Base-by-base conservation (phyloP, 2,888 invertebrate genomes). In the Cephus pygmeus region DNA sequence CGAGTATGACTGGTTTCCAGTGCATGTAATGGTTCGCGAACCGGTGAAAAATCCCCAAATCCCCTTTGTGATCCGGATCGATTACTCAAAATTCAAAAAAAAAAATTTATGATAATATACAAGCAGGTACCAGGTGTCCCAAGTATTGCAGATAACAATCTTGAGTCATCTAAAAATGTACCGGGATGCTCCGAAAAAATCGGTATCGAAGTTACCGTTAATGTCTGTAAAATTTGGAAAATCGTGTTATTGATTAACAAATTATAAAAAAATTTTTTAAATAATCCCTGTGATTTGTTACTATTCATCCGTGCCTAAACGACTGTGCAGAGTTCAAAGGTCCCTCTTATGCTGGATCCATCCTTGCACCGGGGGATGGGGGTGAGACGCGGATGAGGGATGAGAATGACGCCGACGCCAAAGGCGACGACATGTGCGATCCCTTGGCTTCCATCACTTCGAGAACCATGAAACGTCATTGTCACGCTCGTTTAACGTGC, bases 1-100 rank as follows among this genome's bases (percentile, higher is more conserved):
- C 87, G 87, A 87, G 87, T 85, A 88, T 87, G 88, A 87, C 87
- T 85, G 88, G 86, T 86, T 79, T 80, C 80, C 84, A 83, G 83
- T 85, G 3, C 35, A 83, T 86, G 83, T 71, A 83, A 83, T 82
- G 86, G 86, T 84, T 86, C 23, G 85, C 83, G 83, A 87, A 85
- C 82, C 85, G 84, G 82, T 83, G 83, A 83, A 85, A 87, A 82
- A 84, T 81, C 77, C 6, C 11, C 33, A 12, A 33, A 71, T 23
- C 71, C 11, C 34, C 71, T 31, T 71, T 34, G 30, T 33, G 12
- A 71, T 34, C 71, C 9, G 30, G 30, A 33, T 34, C 71, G 71
- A 71, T 71, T 34, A 31, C 12, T 71, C 23, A 11, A 30, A 71
- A 71, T 34, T 71, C 3, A 12, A 56, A 56, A 23, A 40, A 40